These are phyloP conservation scores for Calliopsis andreniformis DNA, from an alignment of 1,140 invertebrate species.

Conservation along the genomic window DNA sequence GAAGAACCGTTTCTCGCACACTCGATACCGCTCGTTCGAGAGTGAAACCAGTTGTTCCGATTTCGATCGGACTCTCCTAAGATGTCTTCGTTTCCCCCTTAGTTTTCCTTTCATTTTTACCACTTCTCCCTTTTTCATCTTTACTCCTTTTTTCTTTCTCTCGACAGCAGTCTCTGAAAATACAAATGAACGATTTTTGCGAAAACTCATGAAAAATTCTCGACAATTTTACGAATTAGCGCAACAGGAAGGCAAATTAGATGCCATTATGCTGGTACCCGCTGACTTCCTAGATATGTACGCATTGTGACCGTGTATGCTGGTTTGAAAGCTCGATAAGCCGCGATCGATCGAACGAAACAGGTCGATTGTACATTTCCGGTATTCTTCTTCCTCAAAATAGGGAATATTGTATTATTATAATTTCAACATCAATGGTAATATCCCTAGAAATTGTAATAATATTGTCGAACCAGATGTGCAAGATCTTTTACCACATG, in stretches of 20 bases:
- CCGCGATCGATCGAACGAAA: constrained; percentile 42
- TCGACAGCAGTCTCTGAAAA: too few species aligned
- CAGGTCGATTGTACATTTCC: constrained; percentile 33
- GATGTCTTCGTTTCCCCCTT: constrained; percentile 19
- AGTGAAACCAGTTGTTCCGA: constrained; percentile 60
- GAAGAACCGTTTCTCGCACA: constrained; percentile 51
- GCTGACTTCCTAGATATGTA: constrained; percentile 53
- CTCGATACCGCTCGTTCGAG: constrained; percentile 53
- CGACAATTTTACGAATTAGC: constrained; percentile 37
- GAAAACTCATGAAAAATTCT: constrained; percentile 24
- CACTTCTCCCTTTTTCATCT: not conserved
- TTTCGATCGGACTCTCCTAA: constrained; percentile 49
- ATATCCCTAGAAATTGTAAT: too few species aligned
- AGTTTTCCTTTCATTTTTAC: constrained; percentile 29
- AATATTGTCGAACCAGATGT: too few species aligned
- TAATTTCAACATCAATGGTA: not conserved
- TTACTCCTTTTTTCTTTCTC: not conserved
- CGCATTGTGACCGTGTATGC: constrained; percentile 45
- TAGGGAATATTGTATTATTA: not conserved
- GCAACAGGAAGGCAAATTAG: constrained; percentile 42
- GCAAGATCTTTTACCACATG: too few species aligned
- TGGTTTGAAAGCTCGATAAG: constrained; percentile 49
- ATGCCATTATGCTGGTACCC: constrained; percentile 61
- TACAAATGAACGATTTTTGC: constrained; percentile 18
- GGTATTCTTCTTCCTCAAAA: not conserved